Base-by-base conservation (phyloP, 2,113 vertebrate species). In the Rhea pennata region DNA sequence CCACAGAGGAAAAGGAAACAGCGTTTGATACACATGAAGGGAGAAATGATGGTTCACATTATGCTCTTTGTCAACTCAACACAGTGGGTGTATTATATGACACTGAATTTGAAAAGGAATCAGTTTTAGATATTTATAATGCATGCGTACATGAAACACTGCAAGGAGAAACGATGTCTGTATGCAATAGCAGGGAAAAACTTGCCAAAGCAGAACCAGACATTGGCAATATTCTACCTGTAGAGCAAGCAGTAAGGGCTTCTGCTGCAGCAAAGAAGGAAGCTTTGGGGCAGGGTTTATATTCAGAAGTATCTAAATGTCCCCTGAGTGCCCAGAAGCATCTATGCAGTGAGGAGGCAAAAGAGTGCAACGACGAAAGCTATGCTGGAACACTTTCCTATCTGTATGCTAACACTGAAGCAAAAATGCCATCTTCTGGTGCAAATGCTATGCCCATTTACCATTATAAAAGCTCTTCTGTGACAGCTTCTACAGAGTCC, bases 21-120 rank as follows among this genome's bases (percentile, higher is more conserved):
- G 97, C 90, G 12, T 98, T 98, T 98, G 98, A 98, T 98, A 98
- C 97, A 97, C 97, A 98, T 97, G 98, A 98, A 98, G 97, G 96
- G 95, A 97, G 97, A 97, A 98, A 97, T 92, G 98, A 98, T 98
- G 96, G 97, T 94, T 98, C 97, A 96, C 97, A 98, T 98, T 97
- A 98, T 97, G 90, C 96, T 96, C 92, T 98, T 98, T 98, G 97
- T 98, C 98, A 98, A 93, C 95, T 94, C 96, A 97, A 97, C 94
- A 94, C 96, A 97, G 97, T 92, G 87, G 91, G 93, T 98, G 92
- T 97, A 98, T 97, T 96, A 97, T 96, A 87, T 97, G 97, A 98
- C 97, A 98, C 97, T 27, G 92, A 96, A 97, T 98, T 97, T 98
- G 97, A 98, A 98, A 98, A 97, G 90, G 83, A 98, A 96, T 97